Conservation (phyloP, 1,140 invertebrate species). For the Phthorimaea operculella region DNA sequence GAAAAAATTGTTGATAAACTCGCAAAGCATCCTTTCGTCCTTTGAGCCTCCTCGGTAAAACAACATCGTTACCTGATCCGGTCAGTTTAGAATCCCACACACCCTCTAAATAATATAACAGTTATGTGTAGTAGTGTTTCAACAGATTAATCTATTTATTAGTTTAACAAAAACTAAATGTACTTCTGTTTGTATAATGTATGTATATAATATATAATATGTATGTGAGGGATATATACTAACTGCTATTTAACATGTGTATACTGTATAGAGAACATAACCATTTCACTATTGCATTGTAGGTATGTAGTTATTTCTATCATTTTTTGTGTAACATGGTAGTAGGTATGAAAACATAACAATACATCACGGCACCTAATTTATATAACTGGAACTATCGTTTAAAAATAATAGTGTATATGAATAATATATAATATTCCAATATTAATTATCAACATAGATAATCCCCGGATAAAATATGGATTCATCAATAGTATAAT, state of each 20-base stretch:
- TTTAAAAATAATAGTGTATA: conserved; percentile 57
- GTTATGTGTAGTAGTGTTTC: conserved; percentile 36
- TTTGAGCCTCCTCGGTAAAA: conserved; percentile 48
- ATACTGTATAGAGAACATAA: conserved; percentile 53
- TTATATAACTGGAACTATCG: conserved; percentile 41
- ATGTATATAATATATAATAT: conserved; percentile 38
- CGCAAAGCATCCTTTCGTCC: conserved; percentile 39
- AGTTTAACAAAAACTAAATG: conserved; percentile 59
- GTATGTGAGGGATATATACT: conserved; percentile 30
- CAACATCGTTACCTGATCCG: conserved; percentile 31
- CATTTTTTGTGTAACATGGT: conserved; percentile 43
- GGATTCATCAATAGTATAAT: conserved; percentile 50
- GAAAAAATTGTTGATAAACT: conserved; percentile 33
- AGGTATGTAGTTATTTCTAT: conserved; percentile 36
- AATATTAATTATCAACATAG: conserved; percentile 43
- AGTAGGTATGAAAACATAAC: conserved; percentile 60
- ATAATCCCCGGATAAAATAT: conserved; percentile 50
- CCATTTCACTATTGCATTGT: conserved; percentile 42
- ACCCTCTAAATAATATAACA: conserved; percentile 47
- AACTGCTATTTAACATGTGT: conserved; percentile 56
- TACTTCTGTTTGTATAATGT: conserved; percentile 46
- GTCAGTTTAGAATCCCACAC: conserved; percentile 43
- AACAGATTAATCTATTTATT: conserved; percentile 60
- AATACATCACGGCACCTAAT: conserved; percentile 43
- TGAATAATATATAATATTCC: conserved; percentile 58